A percentile compares a stretch with the other conserved stretches of the same genome.
Evolutionary conservation across 1,140 invertebrate genomes (phyloP).

Genomic region (Pseudomyrmex concolor): DNA sequence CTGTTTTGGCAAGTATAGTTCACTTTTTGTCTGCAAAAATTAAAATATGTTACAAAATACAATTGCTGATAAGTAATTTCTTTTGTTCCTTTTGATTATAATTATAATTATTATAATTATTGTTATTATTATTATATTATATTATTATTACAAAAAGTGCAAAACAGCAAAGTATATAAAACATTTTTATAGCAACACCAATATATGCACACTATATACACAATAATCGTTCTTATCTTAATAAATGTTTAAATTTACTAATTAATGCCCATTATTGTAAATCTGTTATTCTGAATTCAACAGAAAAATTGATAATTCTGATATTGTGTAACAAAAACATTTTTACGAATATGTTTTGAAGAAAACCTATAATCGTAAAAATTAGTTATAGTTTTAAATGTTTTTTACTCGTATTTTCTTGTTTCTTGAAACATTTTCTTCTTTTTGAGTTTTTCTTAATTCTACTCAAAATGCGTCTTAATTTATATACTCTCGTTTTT

Average conservation of each 20-base stretch:
- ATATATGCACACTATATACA: background rate
- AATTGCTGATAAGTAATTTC: too few relatives aligned
- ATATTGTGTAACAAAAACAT: constrained; percentile 1
- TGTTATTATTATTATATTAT: too few relatives aligned
- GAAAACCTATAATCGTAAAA: background rate
- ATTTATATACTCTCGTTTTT: background rate
- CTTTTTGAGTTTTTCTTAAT: background rate
- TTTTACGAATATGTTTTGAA: background rate
- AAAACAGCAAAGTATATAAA: too few relatives aligned
- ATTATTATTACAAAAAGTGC: too few relatives aligned
- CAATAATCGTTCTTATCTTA: background rate
- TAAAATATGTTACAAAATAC: too few relatives aligned
- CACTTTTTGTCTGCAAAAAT: too few relatives aligned
- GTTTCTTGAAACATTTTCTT: background rate
- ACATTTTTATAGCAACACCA: too few relatives aligned
- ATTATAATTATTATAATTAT: too few relatives aligned
- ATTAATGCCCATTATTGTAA: constrained; percentile 4
- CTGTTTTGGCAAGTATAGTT: too few relatives aligned
- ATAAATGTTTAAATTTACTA: constrained; percentile 2
- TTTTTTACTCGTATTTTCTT: too few relatives aligned
- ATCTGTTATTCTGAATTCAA: background rate
- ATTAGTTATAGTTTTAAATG: background rate
- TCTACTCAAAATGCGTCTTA: background rate
- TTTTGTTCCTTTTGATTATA: too few relatives aligned
- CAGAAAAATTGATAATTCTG: background rate